phyloP scores from a whole-genome alignment of 2,113 vertebrate species.

The Odocoileus hemionus region DNA sequence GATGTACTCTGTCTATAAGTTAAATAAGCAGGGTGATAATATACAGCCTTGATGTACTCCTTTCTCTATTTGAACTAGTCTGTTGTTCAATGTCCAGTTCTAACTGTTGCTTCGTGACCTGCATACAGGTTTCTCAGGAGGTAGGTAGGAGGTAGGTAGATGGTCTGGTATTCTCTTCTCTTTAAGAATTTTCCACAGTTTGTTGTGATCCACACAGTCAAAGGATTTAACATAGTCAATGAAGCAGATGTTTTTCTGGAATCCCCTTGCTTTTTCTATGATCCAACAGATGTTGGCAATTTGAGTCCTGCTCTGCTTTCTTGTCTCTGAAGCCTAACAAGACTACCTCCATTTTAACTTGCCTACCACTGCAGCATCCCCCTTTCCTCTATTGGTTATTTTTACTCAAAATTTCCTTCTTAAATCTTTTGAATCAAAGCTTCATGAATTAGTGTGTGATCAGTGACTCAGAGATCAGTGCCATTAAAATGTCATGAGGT shows the following conservation, averaged over 20 bases:
- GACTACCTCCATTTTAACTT: background rate
- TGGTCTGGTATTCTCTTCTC: background rate
- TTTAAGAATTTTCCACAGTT: background rate
- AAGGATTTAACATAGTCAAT: background rate
- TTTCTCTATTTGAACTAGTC: background rate
- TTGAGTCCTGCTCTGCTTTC: background rate
- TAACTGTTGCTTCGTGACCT: background rate
- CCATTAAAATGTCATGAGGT: background rate
- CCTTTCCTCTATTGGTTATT: background rate
- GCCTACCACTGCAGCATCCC: background rate
- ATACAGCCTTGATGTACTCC: background rate
- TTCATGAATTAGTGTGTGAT: background rate
- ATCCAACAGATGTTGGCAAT: background rate
- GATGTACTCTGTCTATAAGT: background rate
- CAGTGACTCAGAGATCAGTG: background rate
- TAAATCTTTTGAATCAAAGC: background rate
- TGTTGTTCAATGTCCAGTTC: background rate
- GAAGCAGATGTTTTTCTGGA: background rate
- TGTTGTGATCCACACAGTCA: background rate
- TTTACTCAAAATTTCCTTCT: background rate
- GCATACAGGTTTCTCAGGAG: background rate
- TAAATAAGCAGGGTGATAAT: background rate
- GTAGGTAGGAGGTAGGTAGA: background rate
- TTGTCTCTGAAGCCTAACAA: background rate
- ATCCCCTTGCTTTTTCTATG: background rate